Conservation (phyloP, 1,140 invertebrate species). For the Bombus waltoni region DNA sequence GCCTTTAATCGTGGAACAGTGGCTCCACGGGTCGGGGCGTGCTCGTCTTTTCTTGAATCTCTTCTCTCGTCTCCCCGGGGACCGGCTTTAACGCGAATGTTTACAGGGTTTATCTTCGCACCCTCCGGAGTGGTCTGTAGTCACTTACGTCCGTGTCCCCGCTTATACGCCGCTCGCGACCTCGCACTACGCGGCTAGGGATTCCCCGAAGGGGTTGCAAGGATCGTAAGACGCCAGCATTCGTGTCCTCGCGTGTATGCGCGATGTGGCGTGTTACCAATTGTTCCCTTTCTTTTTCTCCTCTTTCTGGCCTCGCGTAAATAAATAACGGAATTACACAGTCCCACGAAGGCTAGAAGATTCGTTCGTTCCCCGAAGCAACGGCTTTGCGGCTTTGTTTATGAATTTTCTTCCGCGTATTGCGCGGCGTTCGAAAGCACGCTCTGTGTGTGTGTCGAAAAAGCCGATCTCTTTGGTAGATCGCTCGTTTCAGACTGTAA, state of each 20-base stretch:
- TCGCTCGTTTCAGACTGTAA: not conserved
- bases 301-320: not conserved
- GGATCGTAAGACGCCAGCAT: conserved; percentile 2
- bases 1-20: conserved; percentile 60
- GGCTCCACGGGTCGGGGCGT: not conserved
- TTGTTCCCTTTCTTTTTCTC: not conserved
- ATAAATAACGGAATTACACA: conserved; percentile 35
- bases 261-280: not conserved
- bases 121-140: conserved; percentile 46
- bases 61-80: conserved; percentile 25
- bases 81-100: conserved; percentile 67
- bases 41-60: conserved; percentile 53
- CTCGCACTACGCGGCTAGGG: conserved; percentile 19
- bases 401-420: conserved; percentile 22
- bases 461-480: not conserved
- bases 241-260: not conserved
- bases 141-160: conserved; percentile 54
- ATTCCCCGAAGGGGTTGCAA: conserved; percentile 39
- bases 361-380: not conserved
- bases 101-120: conserved; percentile 70
- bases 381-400: not conserved
- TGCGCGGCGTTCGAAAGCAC: conserved; percentile 1
- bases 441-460: not conserved
- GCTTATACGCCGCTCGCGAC: conserved; percentile 14
- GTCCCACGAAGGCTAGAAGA: not conserved